Evolutionary conservation across 2,888 invertebrate species (phyloP), one percentile per base, ranked within the genome.

Genomic region (Mystacides longicornis): DNA sequence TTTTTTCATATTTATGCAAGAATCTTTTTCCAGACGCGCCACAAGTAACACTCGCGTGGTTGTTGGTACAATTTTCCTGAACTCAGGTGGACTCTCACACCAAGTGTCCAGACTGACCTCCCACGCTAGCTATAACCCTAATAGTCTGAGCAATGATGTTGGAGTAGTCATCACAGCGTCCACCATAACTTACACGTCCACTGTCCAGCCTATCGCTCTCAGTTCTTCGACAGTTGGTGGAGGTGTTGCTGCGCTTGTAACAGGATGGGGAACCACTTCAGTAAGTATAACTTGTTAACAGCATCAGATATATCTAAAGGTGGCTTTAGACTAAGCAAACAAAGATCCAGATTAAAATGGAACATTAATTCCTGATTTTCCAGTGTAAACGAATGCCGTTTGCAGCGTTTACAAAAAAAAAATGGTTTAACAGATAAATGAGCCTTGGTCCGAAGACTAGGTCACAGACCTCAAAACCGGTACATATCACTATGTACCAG

Each of bases 51-150:
- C 14, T 3, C 4, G 4, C 21, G 20, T 21, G 50, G 60, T 65
- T 0, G 69, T 66, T 49, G 72, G 72, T 2, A 69, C 65, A 33
- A 67, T 68, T 57, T 51, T 61, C 22, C 48, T 71, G 22, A 56
- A 61, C 16, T 22, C 51, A 1, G 64, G 63, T n/a, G 65, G 65
- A 2, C 56, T 60, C 2, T 59, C 22, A 2, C 65, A 70, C 22
- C 20, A 14, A 7, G 50, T 55, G 2, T 23, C 43, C 9, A 46
- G 51, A 9, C 16, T 52, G 5, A 52, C 56, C 5, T n/a, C 31
- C 1, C 54, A 56, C 50, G 31, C 53, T 4, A 14, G 14, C 11
- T 57, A 54, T 45, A 27, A 48, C 21, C 16, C 20, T 5, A 43
- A n/a, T 18, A 31, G 27, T n/a, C n/a, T 49, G 19, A 19, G 9